Conservation (phyloP, 30 jellyfish, hydroid and myxozoan species). For the Morbakka virulenta region DNA sequence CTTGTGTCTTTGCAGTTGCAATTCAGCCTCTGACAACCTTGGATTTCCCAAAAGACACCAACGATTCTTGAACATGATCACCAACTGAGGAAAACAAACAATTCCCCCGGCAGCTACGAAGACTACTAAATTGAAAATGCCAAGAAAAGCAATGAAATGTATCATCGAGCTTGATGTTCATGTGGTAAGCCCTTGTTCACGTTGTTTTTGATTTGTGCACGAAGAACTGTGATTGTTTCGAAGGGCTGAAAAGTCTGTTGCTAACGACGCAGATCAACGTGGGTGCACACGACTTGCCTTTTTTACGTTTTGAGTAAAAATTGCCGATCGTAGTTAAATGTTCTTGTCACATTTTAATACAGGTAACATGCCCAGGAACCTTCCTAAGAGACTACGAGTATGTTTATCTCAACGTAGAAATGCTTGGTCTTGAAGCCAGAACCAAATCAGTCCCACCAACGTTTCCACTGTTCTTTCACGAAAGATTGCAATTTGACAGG, state of each 20-base stretch:
- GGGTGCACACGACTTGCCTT: not conserved
- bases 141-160: slow-evolving; percentile 95
- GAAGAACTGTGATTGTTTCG: not conserved
- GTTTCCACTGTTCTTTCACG: slow-evolving; percentile 94
- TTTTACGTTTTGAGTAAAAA: not conserved
- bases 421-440: slow-evolving; percentile 98
- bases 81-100: not conserved
- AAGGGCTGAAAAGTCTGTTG: slow-evolving; percentile 23
- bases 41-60: not conserved
- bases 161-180: slow-evolving; percentile 90
- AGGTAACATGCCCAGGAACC: slow-evolving; percentile 99
- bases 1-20: too few species aligned
- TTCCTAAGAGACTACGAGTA: slow-evolving; percentile 91
- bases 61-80: too few species aligned
- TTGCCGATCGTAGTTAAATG: not conserved
- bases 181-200: slow-evolving; percentile 61
- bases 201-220: too few species aligned
- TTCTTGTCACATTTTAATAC: not conserved
- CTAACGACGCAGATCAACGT: slow-evolving; percentile 77
- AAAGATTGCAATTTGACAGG: slow-evolving; percentile 85
- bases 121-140: slow-evolving; percentile 52
- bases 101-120: not conserved
- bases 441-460: slow-evolving; percentile 98
- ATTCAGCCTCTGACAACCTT: not conserved
- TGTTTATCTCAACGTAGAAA: slow-evolving; percentile 86